A percentile compares a stretch with the other conserved stretches of the same genome.
Conservation (phyloP, 1,140 invertebrate species). For the Probaryconus sp. region DNA sequence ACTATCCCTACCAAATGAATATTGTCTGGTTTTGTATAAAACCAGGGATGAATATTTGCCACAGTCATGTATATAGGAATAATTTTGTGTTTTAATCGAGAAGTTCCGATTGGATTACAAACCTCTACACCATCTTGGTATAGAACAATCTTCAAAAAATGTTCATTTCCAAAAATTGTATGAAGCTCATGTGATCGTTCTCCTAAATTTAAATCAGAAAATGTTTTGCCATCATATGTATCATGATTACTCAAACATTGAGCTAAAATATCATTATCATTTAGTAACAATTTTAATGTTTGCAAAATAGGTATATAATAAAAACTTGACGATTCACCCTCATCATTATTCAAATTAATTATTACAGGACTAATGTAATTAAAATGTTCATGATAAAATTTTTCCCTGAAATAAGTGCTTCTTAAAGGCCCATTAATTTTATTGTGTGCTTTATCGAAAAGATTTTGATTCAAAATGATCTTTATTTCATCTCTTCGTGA, state of each 20-base stretch:
- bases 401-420: slow-evolving; percentile 14
- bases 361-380: slow-evolving; percentile 12
- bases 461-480: slow-evolving; percentile 37
- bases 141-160: slow-evolving; percentile 28
- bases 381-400: slow-evolving; percentile 31
- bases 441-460: slow-evolving; percentile 34
- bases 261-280: slow-evolving; percentile 26
- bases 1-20: slow-evolving; percentile 21
- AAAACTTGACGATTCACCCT: slow-evolving; percentile 3
- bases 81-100: slow-evolving; percentile 28
- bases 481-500: slow-evolving; percentile 15
- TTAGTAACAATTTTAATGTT: slow-evolving; percentile 34
- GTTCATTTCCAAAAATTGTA: slow-evolving; percentile 24
- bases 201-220: slow-evolving; percentile 45
- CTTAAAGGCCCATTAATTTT: slow-evolving; percentile 30
- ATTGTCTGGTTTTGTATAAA: slow-evolving; percentile 28
- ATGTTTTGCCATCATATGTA: slow-evolving; percentile 20
- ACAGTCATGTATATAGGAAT: slow-evolving; percentile 20
- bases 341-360: slow-evolving; percentile 22
- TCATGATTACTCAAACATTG: slow-evolving; percentile 26
- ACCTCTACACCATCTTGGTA: slow-evolving; percentile 52
- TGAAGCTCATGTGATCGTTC: slow-evolving; percentile 18
- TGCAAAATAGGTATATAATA: slow-evolving; percentile 52
- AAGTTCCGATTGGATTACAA: slow-evolving; percentile 40
- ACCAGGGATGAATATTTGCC: slow-evolving; percentile 25